Base-by-base conservation (phyloP, 2,113 vertebrate genomes). In the Colossoma macropomum region DNA sequence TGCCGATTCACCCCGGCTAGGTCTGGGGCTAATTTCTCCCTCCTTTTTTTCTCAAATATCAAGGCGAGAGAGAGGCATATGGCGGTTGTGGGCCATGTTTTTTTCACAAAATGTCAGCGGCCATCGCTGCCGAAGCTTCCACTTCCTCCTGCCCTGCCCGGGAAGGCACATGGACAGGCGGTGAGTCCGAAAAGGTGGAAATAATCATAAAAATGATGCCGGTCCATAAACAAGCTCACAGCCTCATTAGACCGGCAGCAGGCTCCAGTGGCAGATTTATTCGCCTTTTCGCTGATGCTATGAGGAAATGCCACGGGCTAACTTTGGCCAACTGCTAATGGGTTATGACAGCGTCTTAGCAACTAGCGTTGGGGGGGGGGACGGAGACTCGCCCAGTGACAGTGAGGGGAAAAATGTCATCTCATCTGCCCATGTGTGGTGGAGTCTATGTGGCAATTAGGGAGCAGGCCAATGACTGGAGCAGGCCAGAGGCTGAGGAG, bases 281-380 rank as follows among this genome's bases (percentile, higher is more conserved):
- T 94, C 95, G 95, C 94, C 91, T 95, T 95, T 95, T 95, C 89
- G 93, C 95, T 93, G 93, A 95, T 95, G 95, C 95, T 94, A 95
- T 91, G 92, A 96, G 96, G 95, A 97, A 96, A 95, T 95, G 97
- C 97, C 97, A 98, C 88, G 90, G 97, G 97, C 96, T 93, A 94
- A 95, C 96, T 96, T 94, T 93, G 94, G 95, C 95, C 96, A 95
- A 95, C 94, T 90, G 93, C 95, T 97, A 97, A 97, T 97, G 96
- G 92, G 90, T 97, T 96, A 95, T 97, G 97, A 98, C 96, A 97
- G 97, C 95, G 95, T 96, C 96, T 96, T 96, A 96, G 96, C 96
- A 96, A 97, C 96, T 97, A 96, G 95, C 93, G 94, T 93, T 94
- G 95, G 92, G 27, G 95, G 91, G 63, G 77, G 38, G 21, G 34